These are phyloP conservation scores for Pristis pectinata DNA, from an alignment of 2,797 vertebrate species.

Conservation along the genomic window DNA sequence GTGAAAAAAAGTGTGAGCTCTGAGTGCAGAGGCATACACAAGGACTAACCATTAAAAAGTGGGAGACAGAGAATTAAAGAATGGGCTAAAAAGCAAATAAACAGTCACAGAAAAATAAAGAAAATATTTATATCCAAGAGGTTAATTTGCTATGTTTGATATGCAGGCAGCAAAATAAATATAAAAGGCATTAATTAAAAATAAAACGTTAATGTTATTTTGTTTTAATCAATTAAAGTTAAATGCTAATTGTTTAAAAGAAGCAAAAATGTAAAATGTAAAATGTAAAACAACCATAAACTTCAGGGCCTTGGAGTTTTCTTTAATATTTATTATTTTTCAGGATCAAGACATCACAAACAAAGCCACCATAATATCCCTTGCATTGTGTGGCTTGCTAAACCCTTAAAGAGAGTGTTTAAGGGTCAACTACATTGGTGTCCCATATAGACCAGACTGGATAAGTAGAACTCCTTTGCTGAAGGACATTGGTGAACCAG, in stretches of 20 bases:
- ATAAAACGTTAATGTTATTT: too few species aligned
- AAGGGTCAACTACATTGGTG: too few species aligned
- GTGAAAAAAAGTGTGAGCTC: neutral
- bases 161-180: neutral
- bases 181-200: neutral
- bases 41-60: neutral
- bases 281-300: neutral
- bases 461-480: too few species aligned
- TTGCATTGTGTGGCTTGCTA: too few species aligned
- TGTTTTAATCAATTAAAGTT: too few species aligned
- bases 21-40: neutral
- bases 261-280: neutral
- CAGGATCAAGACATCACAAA: too few species aligned
- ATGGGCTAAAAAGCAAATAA: neutral
- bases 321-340: too few species aligned
- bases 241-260: neutral
- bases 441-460: too few species aligned
- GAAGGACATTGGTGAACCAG: too few species aligned
- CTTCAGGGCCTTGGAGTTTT: neutral
- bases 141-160: neutral
- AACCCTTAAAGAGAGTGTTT: too few species aligned
- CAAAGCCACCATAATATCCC: too few species aligned
- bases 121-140: neutral
- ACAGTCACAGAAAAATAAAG: neutral
- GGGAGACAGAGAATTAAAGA: neutral